These are phyloP conservation scores for Metallyticus violacea DNA, from an alignment of 2,888 invertebrate species.

Conservation along the genomic window DNA sequence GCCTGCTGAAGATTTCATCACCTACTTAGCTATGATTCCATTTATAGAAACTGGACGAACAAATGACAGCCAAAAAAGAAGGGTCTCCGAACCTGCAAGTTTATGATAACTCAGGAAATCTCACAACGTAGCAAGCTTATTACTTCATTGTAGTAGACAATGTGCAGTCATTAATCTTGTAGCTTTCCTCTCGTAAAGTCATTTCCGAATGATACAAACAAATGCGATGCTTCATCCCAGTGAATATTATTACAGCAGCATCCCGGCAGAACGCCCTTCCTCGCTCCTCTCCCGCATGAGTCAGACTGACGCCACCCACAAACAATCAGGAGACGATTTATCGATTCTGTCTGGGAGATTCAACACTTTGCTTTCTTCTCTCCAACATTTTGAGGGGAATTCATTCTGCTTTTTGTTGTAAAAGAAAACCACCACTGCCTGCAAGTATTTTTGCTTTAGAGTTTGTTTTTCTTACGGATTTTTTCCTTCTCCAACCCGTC, in stretches of 20 bases:
- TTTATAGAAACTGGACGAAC: too few relatives aligned
- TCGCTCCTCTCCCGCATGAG: not conserved
- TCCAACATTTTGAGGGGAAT: not conserved
- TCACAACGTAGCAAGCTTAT: too few relatives aligned
- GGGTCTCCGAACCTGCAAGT: too few relatives aligned
- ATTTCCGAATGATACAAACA: too few relatives aligned
- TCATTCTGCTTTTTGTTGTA: not conserved
- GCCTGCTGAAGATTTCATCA: too few relatives aligned
- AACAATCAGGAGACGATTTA: not conserved
- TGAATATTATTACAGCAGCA: not conserved
- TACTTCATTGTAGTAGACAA: too few relatives aligned
- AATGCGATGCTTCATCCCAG: too few relatives aligned
- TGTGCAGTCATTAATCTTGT: conserved; percentile 3
- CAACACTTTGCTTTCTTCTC: not conserved
- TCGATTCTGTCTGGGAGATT: conserved; percentile 6
- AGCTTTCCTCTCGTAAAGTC: not conserved
- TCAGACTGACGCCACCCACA: not conserved
- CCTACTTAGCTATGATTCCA: too few relatives aligned
- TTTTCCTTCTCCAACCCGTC: not conserved
- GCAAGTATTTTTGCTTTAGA: conserved; percentile 2
- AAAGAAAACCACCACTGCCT: not conserved
- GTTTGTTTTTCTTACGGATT: not conserved
- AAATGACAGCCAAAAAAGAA: too few relatives aligned
- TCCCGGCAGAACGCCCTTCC: not conserved
- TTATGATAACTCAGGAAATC: too few relatives aligned